A percentile compares a stretch with the other conserved stretches of the same genome.
Evolutionary conservation across 2,797 vertebrate genomes (phyloP).

Genomic region (Girardinus metallicus): DNA sequence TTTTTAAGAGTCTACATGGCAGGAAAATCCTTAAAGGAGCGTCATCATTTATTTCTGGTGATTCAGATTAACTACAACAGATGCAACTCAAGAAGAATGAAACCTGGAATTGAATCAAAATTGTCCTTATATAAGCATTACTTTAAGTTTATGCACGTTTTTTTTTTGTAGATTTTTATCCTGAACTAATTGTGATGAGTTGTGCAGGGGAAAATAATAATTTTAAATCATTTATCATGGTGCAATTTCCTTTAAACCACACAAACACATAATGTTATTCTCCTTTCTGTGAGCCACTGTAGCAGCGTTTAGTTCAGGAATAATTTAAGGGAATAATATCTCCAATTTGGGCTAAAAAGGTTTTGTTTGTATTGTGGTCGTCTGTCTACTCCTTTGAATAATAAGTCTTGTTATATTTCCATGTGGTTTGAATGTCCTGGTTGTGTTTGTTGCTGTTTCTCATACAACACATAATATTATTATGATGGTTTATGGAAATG

Average conservation of each 20-base stretch:
- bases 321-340: background rate
- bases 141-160: background rate
- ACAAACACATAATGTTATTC: background rate
- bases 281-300: background rate
- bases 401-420: background rate
- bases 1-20: background rate
- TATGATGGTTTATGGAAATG: constrained; percentile 41
- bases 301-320: background rate
- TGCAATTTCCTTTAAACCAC: background rate
- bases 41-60: background rate
- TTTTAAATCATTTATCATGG: background rate
- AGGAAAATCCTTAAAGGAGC: background rate
- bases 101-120: background rate
- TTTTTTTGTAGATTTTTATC: background rate
- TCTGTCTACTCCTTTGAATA: constrained; percentile 1
- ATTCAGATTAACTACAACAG: background rate
- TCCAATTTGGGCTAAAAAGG: background rate
- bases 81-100: background rate
- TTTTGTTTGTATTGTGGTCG: background rate
- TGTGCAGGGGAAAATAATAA: background rate
- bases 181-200: background rate
- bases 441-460: constrained; percentile 15
- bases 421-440: constrained; percentile 7
- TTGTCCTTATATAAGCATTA: background rate
- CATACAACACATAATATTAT: constrained; percentile 30